Base-by-base conservation (phyloP, 1,140 invertebrate species). In the Pseudomyrmex gracilis region DNA sequence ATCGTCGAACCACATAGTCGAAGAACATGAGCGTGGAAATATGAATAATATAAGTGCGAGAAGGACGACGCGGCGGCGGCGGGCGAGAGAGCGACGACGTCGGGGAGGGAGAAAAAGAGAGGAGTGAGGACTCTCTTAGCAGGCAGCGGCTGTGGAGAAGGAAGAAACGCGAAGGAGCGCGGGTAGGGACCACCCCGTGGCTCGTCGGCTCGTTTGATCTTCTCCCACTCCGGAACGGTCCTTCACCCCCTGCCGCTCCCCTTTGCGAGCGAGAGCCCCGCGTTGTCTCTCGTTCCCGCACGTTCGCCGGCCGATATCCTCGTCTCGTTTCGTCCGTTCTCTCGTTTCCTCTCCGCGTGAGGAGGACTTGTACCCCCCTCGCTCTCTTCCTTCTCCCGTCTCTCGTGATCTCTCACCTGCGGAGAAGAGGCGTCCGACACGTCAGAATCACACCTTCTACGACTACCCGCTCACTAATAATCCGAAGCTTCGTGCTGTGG, bases 181-280 rank as follows among this genome's bases (percentile, higher is more conserved):
- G 92, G 91, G 91, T 92, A 92, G 92, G 94, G 93, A 94, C 94
- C 94, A 94, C 94, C 94, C 94, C 94, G 94, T 94, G 93, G 93
- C 90, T 93, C 83, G 93, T 93, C 94, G 94, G 94, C 93, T 92
- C 93, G 89, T 94, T 94, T 94, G 93, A 94, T 94, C 93, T 94
- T 94, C 93, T 92, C 93, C 93, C 91, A 93, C 93, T 84, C 84
- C 67, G 55, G 8, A 15, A 86, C 80, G 87, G 87, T 91, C 68
- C 67, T 90, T 58, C 63, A 58, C 76, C 53, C 43, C 77, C 90
- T 90, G 90, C 64, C 12, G 34, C 43, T 68, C 73, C 22, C 60
- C 68, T 58, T 63, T 53, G 34, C 82, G 64, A 34, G 57, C 73
- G 66, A 58, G 64, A 58, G 64, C 73, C 60, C 24, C 76, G 77